Evolutionary conservation across 2,797 vertebrate genomes (phyloP), one percentile per base, ranked within the genome.

Genomic region (Esox masquinongy): DNA sequence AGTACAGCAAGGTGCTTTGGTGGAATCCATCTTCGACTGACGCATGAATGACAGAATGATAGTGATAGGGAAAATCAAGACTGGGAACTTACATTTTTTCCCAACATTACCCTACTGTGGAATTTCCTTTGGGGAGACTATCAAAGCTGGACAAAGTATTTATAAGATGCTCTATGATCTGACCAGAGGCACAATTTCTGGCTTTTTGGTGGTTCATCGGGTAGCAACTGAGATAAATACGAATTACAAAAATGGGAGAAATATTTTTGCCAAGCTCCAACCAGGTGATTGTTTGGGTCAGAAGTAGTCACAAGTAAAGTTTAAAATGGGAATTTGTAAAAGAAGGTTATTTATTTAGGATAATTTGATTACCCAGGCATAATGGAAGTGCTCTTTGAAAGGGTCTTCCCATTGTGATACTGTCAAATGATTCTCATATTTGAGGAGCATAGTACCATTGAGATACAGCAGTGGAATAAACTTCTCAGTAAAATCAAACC

Each of bases 1-100:
- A 95, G 94, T 53, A 84, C 89, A 1, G 89, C 90, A 22, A 90
- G 76, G 77, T 93, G 93, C 84, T 94, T 79, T 26, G 82, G 84
- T 64, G 85, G 92, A 73, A 90, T 94, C 79, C 90, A 87, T 19
- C 43, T 94, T 50, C 90, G 90, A 67, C 67, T 94, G 75, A 86
- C 88, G 29, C 83, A 85, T 68, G 89, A 94, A 84, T 94, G 84
- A 94, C 6, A 51, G 56, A 59, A 24, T 61, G 56, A 61, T 12
- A 49, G 5, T 14, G 56, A 61, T 11, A 61, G 49, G 72, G 53
- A 61, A 34, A 8, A 66, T 34, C 51, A n/a, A 69, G 22, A 73
- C 34, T 74, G 71, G 67, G 73, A 68, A 51, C 19, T 2, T 73
- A 79, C n/a, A 26, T 14, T 59, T 59, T 9, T 26, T 61, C 22